A percentile compares a stretch with the other conserved stretches of the same genome.
phyloP scores from a whole-genome alignment of 2,888 invertebrate species.

The Leistus spinibarbis region DNA sequence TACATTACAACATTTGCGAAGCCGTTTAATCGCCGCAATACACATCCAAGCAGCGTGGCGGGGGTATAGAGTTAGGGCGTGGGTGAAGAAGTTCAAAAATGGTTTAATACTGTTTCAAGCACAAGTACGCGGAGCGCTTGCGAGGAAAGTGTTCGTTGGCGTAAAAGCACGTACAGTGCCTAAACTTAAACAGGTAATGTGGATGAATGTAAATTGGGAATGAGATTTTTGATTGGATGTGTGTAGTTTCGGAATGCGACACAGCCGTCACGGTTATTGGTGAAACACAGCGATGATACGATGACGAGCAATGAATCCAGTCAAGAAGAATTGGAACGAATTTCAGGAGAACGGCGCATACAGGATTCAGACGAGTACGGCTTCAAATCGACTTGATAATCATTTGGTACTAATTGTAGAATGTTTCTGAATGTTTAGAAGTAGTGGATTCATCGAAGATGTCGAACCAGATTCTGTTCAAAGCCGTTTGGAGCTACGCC shows the following conservation, averaged over 20 bases:
- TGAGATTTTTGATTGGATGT: neutral
- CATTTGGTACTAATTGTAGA: neutral
- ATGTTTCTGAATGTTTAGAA: constrained; percentile 52
- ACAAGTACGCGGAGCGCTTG: constrained; percentile 69
- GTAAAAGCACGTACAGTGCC: constrained; percentile 47
- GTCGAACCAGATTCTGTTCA: constrained; percentile 58
- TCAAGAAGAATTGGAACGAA: constrained; percentile 58
- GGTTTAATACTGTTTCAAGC: constrained; percentile 74
- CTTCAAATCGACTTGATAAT: no score
- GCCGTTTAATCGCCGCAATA: constrained; percentile 64
- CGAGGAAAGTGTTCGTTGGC: constrained; percentile 63
- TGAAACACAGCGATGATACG: constrained; percentile 56
- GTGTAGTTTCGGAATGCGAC: neutral
- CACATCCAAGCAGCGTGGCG: constrained; percentile 83
- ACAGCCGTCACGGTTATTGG: neutral
- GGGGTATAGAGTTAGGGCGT: constrained; percentile 68
- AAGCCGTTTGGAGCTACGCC: constrained; percentile 51
- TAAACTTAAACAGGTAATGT: constrained; percentile 39
- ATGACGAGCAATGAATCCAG: constrained; percentile 62
- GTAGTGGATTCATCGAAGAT: constrained; percentile 64
- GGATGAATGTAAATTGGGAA: neutral
- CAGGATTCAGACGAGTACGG: constrained; percentile 57
- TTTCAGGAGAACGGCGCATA: constrained; percentile 39
- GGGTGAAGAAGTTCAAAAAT: constrained; percentile 68
- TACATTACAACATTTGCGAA: constrained; percentile 56